phyloP scores from a whole-genome alignment of 1,140 invertebrate species.

The Zaprionus camerounensis region DNA sequence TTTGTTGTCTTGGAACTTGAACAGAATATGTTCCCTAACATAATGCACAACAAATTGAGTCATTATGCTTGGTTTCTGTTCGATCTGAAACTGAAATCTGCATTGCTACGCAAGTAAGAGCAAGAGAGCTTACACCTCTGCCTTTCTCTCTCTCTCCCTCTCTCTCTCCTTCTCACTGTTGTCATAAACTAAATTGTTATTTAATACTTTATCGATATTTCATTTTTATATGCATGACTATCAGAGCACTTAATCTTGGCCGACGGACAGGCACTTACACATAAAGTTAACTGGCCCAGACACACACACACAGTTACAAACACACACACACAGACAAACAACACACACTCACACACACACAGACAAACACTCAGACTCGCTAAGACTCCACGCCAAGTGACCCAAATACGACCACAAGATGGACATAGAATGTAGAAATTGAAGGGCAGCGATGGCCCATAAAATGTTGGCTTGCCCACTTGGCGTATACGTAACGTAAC shows the following conservation, averaged over 20 bases:
- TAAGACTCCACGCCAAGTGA: constrained; percentile 53
- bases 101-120: constrained; percentile 20
- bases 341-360: constrained; percentile 3
- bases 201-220: constrained; percentile 83
- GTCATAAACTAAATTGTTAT: constrained; percentile 82
- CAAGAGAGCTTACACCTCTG: neutral
- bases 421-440: constrained; percentile 60
- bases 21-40: neutral
- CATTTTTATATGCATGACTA: constrained; percentile 83
- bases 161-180: neutral
- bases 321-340: neutral
- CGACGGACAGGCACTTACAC: constrained; percentile 71
- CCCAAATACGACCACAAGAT: constrained; percentile 79
- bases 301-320: constrained; percentile 15
- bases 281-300: constrained; percentile 68
- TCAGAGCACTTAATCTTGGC: constrained; percentile 79
- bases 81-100: constrained; percentile 21
- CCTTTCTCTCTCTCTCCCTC: neutral
- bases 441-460: constrained; percentile 57
- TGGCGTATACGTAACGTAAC: constrained; percentile 57
- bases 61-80: constrained; percentile 10
- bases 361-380: neutral
- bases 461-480: constrained; percentile 69
- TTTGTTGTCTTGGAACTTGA: neutral
- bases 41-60: constrained; percentile 32